Evolutionary conservation across 2,797 vertebrate genomes (phyloP).

Genomic region (Falco rusticolus): DNA sequence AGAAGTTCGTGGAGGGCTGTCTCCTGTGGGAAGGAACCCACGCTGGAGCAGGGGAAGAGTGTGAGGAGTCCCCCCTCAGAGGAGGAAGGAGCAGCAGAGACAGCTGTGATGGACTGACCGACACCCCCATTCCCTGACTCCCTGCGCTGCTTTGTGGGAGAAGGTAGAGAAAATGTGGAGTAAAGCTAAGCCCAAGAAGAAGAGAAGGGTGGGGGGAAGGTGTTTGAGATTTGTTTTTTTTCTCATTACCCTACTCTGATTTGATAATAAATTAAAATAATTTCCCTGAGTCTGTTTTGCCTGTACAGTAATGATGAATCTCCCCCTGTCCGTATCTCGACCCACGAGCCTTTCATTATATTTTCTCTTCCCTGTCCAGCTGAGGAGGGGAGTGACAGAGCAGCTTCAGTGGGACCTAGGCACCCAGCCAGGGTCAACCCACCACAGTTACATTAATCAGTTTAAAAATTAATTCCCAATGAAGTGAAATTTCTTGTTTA

Average conservation of each 20-base stretch:
- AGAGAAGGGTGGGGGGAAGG: background rate
- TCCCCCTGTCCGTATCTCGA: background rate
- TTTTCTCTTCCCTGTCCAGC: background rate
- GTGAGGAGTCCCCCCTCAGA: background rate
- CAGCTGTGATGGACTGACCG: background rate
- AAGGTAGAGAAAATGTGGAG: background rate
- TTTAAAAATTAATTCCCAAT: background rate
- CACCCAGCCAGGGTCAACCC: background rate
- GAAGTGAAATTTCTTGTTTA: background rate
- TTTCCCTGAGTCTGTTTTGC: background rate
- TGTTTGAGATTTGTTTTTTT: background rate
- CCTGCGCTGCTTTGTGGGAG: background rate
- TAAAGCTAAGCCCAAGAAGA: background rate
- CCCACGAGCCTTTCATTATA: background rate
- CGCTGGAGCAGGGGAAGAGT: background rate
- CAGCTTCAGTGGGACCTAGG: background rate
- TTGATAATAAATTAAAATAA: background rate
- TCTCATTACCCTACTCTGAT: background rate
- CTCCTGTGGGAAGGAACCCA: background rate
- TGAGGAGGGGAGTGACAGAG: background rate
- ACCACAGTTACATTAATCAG: background rate
- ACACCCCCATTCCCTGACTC: background rate
- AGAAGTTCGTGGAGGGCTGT: background rate
- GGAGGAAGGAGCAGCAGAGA: background rate
- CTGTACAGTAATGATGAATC: background rate